These are phyloP conservation scores for Chrysocyon brachyurus DNA, from an alignment of 2,797 vertebrate species.

Conservation along the genomic window DNA sequence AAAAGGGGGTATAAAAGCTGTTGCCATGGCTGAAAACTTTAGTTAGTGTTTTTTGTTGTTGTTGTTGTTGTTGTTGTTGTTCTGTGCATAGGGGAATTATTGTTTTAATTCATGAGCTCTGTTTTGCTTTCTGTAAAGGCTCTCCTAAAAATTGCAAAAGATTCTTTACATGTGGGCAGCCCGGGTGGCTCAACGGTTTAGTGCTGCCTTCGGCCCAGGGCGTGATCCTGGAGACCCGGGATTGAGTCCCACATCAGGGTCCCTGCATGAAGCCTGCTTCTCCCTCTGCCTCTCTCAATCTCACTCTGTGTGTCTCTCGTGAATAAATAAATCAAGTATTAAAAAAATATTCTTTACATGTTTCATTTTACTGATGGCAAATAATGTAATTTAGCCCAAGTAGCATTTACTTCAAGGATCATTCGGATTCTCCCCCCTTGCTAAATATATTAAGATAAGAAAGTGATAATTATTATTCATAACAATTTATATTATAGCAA, in stretches of 20 bases:
- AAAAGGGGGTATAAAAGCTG: background rate
- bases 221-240: no score
- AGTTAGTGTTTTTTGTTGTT: background rate
- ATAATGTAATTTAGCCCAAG: background rate
- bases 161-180: slow-evolving; percentile 5
- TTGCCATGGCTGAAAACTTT: background rate
- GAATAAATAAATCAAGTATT: no score
- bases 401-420: slow-evolving; percentile 33
- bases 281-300: no score
- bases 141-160: slow-evolving; percentile 54
- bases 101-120: slow-evolving; percentile 55
- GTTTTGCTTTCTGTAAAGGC: slow-evolving; percentile 19
- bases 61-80: background rate
- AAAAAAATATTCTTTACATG: background rate
- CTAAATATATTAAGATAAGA: slow-evolving; percentile 29
- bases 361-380: background rate
- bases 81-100: background rate
- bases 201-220: no score
- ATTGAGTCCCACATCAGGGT: no score
- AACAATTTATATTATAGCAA: background rate
- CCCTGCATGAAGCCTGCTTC: no score
- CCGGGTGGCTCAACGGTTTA: no score
- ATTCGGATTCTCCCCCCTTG: background rate
- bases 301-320: no score
- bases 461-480: slow-evolving; percentile 30